Base-by-base conservation (phyloP, 2,797 vertebrate species). In the Ibycter americanus region DNA sequence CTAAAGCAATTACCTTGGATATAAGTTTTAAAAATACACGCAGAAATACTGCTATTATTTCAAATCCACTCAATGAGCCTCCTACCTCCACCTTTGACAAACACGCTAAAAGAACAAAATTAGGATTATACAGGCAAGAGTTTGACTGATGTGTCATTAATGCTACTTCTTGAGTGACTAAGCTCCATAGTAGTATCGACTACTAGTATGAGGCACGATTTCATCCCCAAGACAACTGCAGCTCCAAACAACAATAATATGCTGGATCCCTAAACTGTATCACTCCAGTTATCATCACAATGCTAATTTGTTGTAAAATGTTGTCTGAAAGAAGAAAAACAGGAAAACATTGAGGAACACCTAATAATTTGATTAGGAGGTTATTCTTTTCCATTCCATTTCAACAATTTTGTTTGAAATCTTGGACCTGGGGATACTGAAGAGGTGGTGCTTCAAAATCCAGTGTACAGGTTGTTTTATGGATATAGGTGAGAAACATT, bases 21-120 rank as follows among this genome's bases (percentile, higher is more conserved):
- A 13, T 5, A 78, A 70, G 54, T 65, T 70, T n/a, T 32, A 59
- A 83, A 92, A 92, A 94, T 66, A 76, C 68, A 73, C 0, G 6
- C 73, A 91, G 90, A 74, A 95, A 74, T 1, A 7, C 52, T 15
- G 31, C 61, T 68, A 36, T 81, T 89, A 54, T 83, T 87, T 38
- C 29, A 94, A 91, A 90, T 68, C 82, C 87, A 76, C 84, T 95
- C 91, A 96, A 87, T 92, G 89, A 96, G 89, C 82, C 83, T 96
- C 93, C 93, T 68, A 90, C 92, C 86, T 92, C 70, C 82, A 92
- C 62, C 89, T 95, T 19, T 86, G 91, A 80, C 92, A 89, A 94
- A 87, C 71, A 87, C 0, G 0, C 58, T 42, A 44, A 68, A 87
- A 78, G 95, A 96, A 78, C 67, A 92, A 66, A 91, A 91, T 5